A percentile compares a stretch with the other conserved stretches of the same genome.
These are phyloP conservation scores for Ploceus nigricollis DNA, from an alignment of 2,113 vertebrate genomes.

Conservation along the genomic window DNA sequence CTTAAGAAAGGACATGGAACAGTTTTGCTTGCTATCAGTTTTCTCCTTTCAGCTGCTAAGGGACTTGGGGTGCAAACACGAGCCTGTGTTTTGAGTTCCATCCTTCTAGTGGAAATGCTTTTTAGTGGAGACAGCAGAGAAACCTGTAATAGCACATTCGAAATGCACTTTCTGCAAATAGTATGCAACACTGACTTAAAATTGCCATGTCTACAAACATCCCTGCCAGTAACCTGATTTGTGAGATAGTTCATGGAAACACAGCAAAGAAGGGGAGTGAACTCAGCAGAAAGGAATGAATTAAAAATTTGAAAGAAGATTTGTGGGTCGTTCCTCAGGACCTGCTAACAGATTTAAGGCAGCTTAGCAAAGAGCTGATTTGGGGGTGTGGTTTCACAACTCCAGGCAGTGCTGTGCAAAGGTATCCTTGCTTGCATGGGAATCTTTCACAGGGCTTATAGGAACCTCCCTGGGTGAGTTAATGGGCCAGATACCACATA, in stretches of 20 bases:
- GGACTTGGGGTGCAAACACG: not conserved
- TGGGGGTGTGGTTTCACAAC: not conserved
- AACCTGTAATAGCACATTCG: not conserved
- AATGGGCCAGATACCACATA: not conserved
- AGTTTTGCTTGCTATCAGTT: not conserved
- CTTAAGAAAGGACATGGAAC: not conserved
- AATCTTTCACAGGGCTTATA: not conserved
- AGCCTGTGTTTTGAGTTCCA: not conserved
- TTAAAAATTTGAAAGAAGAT: constrained; percentile 40
- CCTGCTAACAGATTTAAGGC: not conserved
- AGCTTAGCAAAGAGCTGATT: not conserved
- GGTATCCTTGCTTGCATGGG: not conserved
- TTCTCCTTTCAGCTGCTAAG: not conserved
- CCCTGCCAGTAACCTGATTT: constrained; percentile 57
- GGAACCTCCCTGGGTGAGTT: not conserved
- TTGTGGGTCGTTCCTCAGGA: constrained; percentile 17
- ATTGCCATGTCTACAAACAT: constrained; percentile 47
- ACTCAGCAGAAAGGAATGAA: constrained; percentile 53
- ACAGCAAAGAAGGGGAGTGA: constrained; percentile 39
- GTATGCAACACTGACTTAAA: constrained; percentile 36
- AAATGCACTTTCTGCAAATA: constrained; percentile 46
- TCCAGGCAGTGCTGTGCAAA: not conserved
- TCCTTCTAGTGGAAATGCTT: not conserved
- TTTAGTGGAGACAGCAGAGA: not conserved
- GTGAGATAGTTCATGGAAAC: constrained; percentile 50